Evolutionary conservation across 53 echinoderm and acorn worm genomes (phyloP), one percentile per base, ranked within the genome.

Genomic region (Crossaster papposus): DNA sequence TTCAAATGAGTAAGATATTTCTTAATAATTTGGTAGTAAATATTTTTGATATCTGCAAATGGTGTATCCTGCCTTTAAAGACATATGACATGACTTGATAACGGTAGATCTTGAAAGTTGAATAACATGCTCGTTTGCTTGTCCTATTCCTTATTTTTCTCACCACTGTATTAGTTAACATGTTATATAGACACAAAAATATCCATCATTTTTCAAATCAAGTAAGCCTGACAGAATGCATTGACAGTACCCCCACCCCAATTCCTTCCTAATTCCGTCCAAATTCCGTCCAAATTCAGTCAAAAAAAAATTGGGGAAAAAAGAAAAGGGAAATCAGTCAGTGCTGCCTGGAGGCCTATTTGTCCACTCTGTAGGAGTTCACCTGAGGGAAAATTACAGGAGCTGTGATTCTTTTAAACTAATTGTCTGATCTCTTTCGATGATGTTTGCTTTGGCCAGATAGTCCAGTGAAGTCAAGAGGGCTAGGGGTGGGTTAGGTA

Each of bases 361-460:
- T 68, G 68, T 68, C n/a, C 68, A 68, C 68, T 28, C 68, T 28
- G 28, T 68, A 29, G 68, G 68, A 68, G 68, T 68, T 68, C 26
- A 68, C 24, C 68, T 23, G 10, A 58, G 17, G 68, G n/a, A 28
- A 68, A 32, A 30, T 80, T 62, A 13, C 58, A 54, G 80, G 34
- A 54, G 55, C 62, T 30, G 68, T 58, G 58, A 3, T 58, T 58
- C 17, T 23, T 51, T 79, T n/a, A n/a, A n/a, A 51, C 28, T 54
- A 80, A 80, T 80, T 80, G 80, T 37, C 26, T 38, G 68, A 24
- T 82, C 36, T 24, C 65, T 35, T 35, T 4, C 36, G 37, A 44
- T 68, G 37, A 44, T 68, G 65, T 82, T 82, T 82, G 82, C 35
- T 36, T 82, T 38, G 82, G 36, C 36, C 82, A 82, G 82, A 65